Evolutionary conservation across 2,888 invertebrate species (phyloP).

Genomic region (Dromius quadrimaculatus): DNA sequence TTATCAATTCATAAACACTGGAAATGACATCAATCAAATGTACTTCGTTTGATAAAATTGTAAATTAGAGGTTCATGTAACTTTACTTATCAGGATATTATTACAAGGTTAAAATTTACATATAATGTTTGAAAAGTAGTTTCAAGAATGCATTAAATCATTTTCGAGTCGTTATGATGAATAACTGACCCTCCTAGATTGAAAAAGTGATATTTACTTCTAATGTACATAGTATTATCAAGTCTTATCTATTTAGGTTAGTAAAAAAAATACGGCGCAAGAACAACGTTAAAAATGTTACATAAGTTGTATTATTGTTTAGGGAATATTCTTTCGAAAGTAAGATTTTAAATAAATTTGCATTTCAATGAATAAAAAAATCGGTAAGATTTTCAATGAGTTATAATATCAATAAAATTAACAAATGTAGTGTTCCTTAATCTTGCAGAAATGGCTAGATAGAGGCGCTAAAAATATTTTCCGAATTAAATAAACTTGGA

Average conservation of each 20-base stretch:
- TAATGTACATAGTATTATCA: conserved; percentile 29
- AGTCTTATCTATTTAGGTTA: conserved; percentile 27
- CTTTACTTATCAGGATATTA: conserved; percentile 19
- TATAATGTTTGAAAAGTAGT: background rate
- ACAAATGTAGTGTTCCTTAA: too few species aligned
- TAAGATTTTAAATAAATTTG: too few species aligned
- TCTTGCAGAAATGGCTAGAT: too few species aligned
- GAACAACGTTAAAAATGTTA: conserved; percentile 29
- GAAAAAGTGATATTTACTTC: conserved; percentile 15
- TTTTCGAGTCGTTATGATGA: background rate
- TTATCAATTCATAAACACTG: background rate
- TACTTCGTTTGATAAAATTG: background rate
- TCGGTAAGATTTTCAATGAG: too few species aligned
- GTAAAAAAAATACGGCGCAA: conserved; percentile 8
- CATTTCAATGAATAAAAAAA: too few species aligned
- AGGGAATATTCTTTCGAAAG: too few species aligned
- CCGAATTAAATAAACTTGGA: too few species aligned
- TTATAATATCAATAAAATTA: too few species aligned
- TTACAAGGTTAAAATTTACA: conserved; percentile 17
- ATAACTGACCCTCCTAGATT: conserved; percentile 35
- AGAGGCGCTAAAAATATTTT: too few species aligned
- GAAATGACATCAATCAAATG: too few species aligned
- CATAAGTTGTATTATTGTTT: conserved; percentile 11
- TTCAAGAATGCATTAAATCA: conserved; percentile 6
- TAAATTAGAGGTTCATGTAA: conserved; percentile 7